These are phyloP conservation scores for Aphelinus atriplicis DNA, from an alignment of 1,140 invertebrate species.

Conservation along the genomic window DNA sequence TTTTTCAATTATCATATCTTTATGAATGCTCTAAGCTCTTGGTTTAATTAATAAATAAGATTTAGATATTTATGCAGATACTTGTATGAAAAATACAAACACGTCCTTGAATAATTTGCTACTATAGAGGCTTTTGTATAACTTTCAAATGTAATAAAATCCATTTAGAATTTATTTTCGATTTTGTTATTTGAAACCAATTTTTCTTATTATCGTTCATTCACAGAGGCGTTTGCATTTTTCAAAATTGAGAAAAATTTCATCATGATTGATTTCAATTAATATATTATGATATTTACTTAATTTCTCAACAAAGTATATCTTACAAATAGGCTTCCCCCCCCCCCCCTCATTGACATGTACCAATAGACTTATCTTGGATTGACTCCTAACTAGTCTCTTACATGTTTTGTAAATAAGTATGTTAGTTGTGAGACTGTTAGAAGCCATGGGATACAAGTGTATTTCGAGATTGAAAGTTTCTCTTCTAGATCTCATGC, in stretches of 20 bases:
- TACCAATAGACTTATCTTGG: too few relatives aligned
- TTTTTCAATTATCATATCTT: neutral
- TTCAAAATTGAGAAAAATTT: conserved; percentile 17
- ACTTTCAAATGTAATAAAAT: conserved; percentile 37
- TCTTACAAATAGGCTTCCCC: too few relatives aligned
- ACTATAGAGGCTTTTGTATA: conserved; percentile 40
- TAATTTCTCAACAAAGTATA: too few relatives aligned
- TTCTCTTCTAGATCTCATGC: too few relatives aligned
- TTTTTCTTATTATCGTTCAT: conserved; percentile 30
- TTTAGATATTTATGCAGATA: conserved; percentile 36
- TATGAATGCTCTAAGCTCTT: conserved; percentile 12
- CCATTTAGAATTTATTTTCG: conserved; percentile 37
- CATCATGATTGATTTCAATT: too few relatives aligned
- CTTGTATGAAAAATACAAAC: conserved; percentile 41
- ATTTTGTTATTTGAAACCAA: conserved; percentile 41
- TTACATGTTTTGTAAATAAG: too few relatives aligned
- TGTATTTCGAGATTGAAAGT: too few relatives aligned
- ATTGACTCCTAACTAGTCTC: too few relatives aligned
- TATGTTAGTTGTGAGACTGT: too few relatives aligned
- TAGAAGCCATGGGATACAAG: too few relatives aligned
- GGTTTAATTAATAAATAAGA: conserved; percentile 17
- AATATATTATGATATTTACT: too few relatives aligned
- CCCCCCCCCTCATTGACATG: too few relatives aligned
- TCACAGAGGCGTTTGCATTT: conserved; percentile 36
- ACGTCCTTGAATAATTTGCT: conserved; percentile 39